Evolutionary conservation across 2,113 vertebrate species (phyloP), one percentile per base, ranked within the genome.

Genomic region (Podarcis raffonei): DNA sequence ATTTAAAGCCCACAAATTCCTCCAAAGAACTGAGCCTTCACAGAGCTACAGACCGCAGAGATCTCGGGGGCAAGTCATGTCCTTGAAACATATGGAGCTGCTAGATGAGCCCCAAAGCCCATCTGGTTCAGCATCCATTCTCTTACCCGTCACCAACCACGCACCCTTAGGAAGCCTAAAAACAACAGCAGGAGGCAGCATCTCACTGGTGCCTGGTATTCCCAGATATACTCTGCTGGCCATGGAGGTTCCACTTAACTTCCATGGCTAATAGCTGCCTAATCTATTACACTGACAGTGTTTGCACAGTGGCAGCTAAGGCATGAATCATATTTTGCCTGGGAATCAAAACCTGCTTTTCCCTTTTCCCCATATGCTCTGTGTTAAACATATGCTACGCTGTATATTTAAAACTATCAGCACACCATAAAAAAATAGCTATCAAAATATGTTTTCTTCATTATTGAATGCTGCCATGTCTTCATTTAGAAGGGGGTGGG

Each of bases 371-470:
- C 96, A 93, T 96, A 96, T 97, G 96, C 88, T 96, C 92, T 87
- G 71, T 94, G 94, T 93, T 96, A 95, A 97, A 91, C 94, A 95
- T 97, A 97, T 96, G 97, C 95, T 96, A 90, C 85, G 68, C 86
- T 96, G 93, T 95, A 90, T 96, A 97, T 96, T 96, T 96, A 95
- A 96, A 97, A 92, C 93, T 93, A 95, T 88, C 93, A 94, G 90
- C 92, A 95, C 87, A 75, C 89, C 95, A 96, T 92, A 13, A 93
- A 90, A 89, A 91, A 76, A 89, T 37, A 62, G 86, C 90, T 92
- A 94, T 93, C 93, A 92, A 96, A 96, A 96, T 96, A 95, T 95
- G 94, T 97, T 96, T 96, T 94, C 93, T 95, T 94, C 92, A 81
- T 96, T 95, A 94, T 95, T 92, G 89, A 93, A 94, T 89, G 89